Evolutionary conservation across 2,797 vertebrate species (phyloP), one percentile per base, ranked within the genome.

Genomic region (Morelia viridis): DNA sequence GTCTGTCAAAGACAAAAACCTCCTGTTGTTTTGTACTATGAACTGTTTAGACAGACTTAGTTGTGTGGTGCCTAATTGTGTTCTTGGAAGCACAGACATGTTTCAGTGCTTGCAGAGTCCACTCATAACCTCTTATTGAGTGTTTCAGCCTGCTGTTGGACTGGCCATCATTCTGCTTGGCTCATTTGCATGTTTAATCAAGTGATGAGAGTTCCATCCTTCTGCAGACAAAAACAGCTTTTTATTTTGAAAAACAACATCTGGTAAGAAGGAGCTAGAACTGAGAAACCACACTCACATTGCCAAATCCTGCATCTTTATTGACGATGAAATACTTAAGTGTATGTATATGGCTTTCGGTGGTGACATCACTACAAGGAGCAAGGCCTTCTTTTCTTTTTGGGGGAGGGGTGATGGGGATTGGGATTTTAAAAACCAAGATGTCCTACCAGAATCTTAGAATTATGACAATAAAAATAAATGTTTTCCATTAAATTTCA

Each of bases 21-120:
- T 46, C 35, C 71, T 80, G 35, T 46, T 80, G 9, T 46, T 46
- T 46, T 80, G 68, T 35, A 71, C 19, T 62, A 24, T 62, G 64
- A 94, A 12, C 15, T 87, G 80, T 92, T 85, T 3, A 93, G 88
- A 92, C 35, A 31, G 19, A 28, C 46, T 92, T 91, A 9, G 0
- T 0, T 91, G 92, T 92, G 85, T 71, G 84, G 92, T 64, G 92
- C 84, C 64, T 60, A 4, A 92, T 83, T 35, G 90, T 93, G 91
- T 91, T 90, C 26, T 80, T 95, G 94, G 92, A 95, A 95, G 26
- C 28, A 41, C 24, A 93, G 83, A 26, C 91, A 87, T 90, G 76
- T 93, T 96, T 95, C 57, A 64, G 87, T 1, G 41, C 89, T 94
- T 95, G 90, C 94, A 94, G 62, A 93, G 96, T 92, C 89, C 11